Evolutionary conservation across 1,140 invertebrate species (phyloP), one percentile per base, ranked within the genome.

Genomic region (Heliconius melpomene): DNA sequence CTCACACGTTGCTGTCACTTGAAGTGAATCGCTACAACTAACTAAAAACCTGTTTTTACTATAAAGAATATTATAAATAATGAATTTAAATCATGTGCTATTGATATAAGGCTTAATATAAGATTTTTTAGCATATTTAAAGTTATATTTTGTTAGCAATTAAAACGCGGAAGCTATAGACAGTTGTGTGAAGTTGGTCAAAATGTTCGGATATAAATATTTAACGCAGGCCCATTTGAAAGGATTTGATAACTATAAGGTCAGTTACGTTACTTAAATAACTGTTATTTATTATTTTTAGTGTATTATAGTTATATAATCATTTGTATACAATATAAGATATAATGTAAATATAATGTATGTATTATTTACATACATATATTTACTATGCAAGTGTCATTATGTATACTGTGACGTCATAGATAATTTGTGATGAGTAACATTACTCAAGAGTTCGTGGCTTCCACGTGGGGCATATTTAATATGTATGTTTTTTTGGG

Each of bases 171-270:
- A 66, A 66, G 23, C 1, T 29, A n/a, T 13, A 11, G 57, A 23
- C 60, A 66, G 60, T 66, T 66, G 20, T 16, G 74, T 66, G 32
- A 7, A 60, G 40, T 20, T 23, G 26, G 40, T 73, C 13, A 87
- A 82, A 72, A 87, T 95, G 83, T 89, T 96, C 79, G 94, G 96
- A 83, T 94, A 95, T 72, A 95, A 97, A 87, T 98, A 98, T 94
- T 95, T 99, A 80, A 96, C 95, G 38, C 94, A 95, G 76, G 96
- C 97, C 83, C 97, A 98, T 89, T 95, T 99, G 57, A 95, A 96
- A 86, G 98, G 98, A 77, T 98, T 99, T 92, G 97, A 98, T 91
- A 97, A 97, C 92, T 98, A 99, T 91, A 98, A 98, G 96, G 98
- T 98, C 95, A 94, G 71, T 60, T 79, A 66, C 54, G 9, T 57